Percentiles rank a stretch among this genome's conserved stretches.
phyloP scores from a whole-genome alignment of 92 coral and sea anemone species.

The Palythoa grandis region DNA sequence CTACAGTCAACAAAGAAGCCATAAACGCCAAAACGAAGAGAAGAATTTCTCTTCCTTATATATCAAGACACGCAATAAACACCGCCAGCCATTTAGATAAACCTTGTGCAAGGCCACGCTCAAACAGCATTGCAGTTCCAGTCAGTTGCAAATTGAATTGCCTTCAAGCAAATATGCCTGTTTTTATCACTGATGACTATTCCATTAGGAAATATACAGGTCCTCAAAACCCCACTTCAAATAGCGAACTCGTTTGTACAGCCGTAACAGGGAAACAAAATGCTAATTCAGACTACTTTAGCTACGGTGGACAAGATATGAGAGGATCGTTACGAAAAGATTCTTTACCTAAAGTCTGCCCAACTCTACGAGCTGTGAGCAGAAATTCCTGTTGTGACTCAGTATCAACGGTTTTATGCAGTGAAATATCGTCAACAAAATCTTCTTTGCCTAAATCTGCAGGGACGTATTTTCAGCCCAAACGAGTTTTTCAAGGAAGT shows the following conservation, averaged over 20 bases:
- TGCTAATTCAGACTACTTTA: neutral
- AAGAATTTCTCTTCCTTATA: slow-evolving; percentile 21
- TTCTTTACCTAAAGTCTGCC: neutral
- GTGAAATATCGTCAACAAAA: slow-evolving; percentile 31
- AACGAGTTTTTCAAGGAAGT: neutral
- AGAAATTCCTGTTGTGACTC: slow-evolving; percentile 31
- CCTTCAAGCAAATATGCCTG: slow-evolving; percentile 31
- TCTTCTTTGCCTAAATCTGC: neutral
- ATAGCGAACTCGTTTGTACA: neutral
- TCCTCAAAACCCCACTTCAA: neutral
- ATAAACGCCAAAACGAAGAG: neutral
- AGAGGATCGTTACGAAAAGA: neutral
- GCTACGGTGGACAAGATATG: neutral
- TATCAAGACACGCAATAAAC: slow-evolving; percentile 25
- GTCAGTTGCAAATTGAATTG: neutral
- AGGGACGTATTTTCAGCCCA: neutral
- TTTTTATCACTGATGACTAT: neutral
- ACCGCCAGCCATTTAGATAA: neutral
- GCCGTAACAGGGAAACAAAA: neutral
- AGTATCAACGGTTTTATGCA: slow-evolving; percentile 25
- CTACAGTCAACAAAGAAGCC: neutral
- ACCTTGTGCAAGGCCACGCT: neutral
- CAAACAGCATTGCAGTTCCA: neutral
- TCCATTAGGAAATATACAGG: slow-evolving; percentile 19
- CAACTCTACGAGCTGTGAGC: neutral